Evolutionary conservation across 2,888 invertebrate species (phyloP).

Genomic region (Volucella bombylans): DNA sequence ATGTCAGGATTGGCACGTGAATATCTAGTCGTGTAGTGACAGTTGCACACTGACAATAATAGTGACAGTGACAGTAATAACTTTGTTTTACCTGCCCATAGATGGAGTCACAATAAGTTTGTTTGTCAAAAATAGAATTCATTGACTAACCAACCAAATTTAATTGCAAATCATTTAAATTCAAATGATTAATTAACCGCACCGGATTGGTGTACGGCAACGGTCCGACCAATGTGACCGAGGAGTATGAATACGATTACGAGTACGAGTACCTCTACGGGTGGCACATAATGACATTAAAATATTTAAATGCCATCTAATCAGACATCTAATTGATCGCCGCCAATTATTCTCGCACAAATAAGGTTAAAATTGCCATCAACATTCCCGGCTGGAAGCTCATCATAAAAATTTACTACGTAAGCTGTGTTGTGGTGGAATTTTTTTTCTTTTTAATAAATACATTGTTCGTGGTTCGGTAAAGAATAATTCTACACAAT

Average conservation of each 20-base stretch:
- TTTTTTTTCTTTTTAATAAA: too few relatives aligned
- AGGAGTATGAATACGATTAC: not conserved
- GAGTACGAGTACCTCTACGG: conserved; percentile 11
- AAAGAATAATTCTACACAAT: too few relatives aligned
- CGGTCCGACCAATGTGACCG: not conserved
- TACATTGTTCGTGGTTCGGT: too few relatives aligned
- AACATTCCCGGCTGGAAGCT: conserved; percentile 54
- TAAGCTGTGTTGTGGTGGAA: conserved; percentile 20
- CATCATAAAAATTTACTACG: conserved; percentile 46
- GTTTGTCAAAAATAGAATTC: conserved; percentile 49
- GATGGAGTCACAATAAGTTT: conserved; percentile 46
- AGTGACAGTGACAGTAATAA: conserved; percentile 13
- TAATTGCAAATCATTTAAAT: conserved; percentile 53
- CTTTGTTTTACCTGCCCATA: conserved; percentile 18
- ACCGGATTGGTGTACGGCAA: conserved; percentile 36
- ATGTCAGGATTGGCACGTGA: conserved; percentile 12
- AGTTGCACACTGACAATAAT: conserved; percentile 7
- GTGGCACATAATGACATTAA: conserved; percentile 50
- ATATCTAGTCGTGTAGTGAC: conserved; percentile 4
- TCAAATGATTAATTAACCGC: conserved; percentile 60
- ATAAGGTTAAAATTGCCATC: conserved; percentile 69
- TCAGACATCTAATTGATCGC: conserved; percentile 66
- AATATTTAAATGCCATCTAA: conserved; percentile 63
- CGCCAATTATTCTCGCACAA: conserved; percentile 51
- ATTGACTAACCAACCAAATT: conserved; percentile 62